phyloP scores from a whole-genome alignment of 2,113 vertebrate species.

The Poicephalus meyeri region DNA sequence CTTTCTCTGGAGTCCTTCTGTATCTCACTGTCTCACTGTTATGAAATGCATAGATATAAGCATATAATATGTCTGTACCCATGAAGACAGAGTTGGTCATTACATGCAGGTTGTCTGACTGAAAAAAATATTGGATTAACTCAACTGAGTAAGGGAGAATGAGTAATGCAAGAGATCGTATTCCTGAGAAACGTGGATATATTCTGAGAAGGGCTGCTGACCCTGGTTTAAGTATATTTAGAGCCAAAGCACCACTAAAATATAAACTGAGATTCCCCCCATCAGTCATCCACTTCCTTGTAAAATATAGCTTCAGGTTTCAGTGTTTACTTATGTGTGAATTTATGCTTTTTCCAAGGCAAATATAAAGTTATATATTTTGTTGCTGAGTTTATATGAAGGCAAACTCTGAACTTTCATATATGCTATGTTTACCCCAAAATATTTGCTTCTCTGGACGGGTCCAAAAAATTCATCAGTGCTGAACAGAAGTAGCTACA shows the following conservation, averaged over 20 bases:
- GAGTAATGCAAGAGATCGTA: neutral
- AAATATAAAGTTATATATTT: neutral
- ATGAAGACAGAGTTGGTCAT: neutral
- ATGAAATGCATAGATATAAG: neutral
- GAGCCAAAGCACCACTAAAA: neutral
- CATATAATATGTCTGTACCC: neutral
- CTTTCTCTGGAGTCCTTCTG: neutral
- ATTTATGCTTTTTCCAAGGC: neutral
- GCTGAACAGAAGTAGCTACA: neutral
- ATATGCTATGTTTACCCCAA: neutral
- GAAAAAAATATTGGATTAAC: neutral
- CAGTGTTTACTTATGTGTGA: neutral
- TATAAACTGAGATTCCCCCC: neutral
- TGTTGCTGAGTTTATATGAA: neutral
- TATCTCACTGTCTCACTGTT: neutral
- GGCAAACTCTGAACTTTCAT: neutral
- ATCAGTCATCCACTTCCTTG: neutral
- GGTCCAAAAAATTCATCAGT: neutral
- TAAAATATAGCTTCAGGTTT: neutral
- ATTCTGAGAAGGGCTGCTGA: neutral
- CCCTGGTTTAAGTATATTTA: neutral
- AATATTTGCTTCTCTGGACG: neutral
- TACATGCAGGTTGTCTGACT: neutral
- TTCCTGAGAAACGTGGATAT: neutral
- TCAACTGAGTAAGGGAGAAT: neutral